phyloP scores from a whole-genome alignment of 1,140 invertebrate species.

The Diplogasteroides magnus region DNA sequence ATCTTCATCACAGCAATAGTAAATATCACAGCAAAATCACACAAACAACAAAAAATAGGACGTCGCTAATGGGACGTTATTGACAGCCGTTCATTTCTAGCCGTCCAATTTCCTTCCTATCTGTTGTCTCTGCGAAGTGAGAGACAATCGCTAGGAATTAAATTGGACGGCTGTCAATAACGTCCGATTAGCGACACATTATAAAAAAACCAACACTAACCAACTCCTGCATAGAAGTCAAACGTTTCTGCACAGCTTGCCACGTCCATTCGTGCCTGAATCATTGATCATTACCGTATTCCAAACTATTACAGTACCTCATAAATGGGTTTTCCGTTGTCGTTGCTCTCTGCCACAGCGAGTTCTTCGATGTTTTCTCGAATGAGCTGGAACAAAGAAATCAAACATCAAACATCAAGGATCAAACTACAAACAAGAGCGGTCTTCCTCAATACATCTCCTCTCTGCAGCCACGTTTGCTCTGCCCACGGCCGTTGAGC shows the following conservation, averaged over 20 bases:
- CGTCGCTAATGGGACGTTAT: too few species aligned
- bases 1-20: too few species aligned
- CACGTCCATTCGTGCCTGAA: slow-evolving; percentile 39
- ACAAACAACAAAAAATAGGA: too few species aligned
- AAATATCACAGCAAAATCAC: slow-evolving; percentile 12
- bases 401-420: background rate
- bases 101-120: too few species aligned
- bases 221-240: slow-evolving; percentile 35
- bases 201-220: too few species aligned
- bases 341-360: slow-evolving; percentile 44
- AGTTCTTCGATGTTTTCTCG: slow-evolving; percentile 46
- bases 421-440: slow-evolving; percentile 10
- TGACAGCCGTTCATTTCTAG: too few species aligned
- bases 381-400: slow-evolving; percentile 16
- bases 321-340: slow-evolving; percentile 52
- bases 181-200: too few species aligned
- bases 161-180: too few species aligned
- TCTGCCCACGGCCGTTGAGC: slow-evolving; percentile 38
- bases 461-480: slow-evolving; percentile 25
- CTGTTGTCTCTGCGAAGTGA: too few species aligned
- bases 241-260: slow-evolving; percentile 53
- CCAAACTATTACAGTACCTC: slow-evolving; percentile 33
- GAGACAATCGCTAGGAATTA: too few species aligned
- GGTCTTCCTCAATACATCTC: slow-evolving; percentile 21
- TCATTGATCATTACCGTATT: background rate